These are phyloP conservation scores for Tetranychus truncatus DNA, from an alignment of 2,888 invertebrate genomes.

Conservation along the genomic window DNA sequence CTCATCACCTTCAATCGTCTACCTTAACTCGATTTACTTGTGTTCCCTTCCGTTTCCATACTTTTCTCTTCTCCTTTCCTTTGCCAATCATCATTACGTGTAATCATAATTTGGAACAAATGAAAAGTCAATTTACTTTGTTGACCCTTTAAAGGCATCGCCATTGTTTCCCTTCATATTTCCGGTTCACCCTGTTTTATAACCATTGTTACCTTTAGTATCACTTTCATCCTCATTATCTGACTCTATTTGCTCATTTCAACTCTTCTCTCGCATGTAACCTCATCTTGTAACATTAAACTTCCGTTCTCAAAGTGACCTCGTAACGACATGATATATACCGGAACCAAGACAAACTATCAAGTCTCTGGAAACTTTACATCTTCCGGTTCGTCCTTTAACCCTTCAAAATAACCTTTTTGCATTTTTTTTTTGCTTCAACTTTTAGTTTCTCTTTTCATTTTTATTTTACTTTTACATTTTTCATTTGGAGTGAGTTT, in stretches of 20 bases:
- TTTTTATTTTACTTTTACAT: not conserved
- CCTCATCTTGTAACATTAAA: not conserved
- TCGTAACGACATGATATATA: not conserved
- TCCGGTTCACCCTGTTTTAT: not conserved
- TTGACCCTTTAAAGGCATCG: not conserved
- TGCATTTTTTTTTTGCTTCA: not conserved
- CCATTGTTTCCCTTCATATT: not conserved
- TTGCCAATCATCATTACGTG: no score
- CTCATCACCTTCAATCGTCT: not conserved
- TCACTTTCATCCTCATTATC: not conserved
- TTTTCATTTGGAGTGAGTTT: not conserved
- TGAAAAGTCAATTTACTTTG: not conserved
- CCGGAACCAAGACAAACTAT: not conserved
- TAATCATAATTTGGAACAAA: not conserved
- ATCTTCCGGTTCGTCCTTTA: not conserved
- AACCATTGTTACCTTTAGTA: not conserved
- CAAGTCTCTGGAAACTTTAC: not conserved
- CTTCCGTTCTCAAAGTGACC: not conserved
- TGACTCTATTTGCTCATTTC: not conserved
- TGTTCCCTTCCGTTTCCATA: not conserved
- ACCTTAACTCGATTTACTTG: not conserved
- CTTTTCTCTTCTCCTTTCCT: not conserved
- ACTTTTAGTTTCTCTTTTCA: not conserved
- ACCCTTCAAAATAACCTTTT: not conserved
- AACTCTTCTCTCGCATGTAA: not conserved